These are phyloP conservation scores for Hepsetus odoe DNA, from an alignment of 2,113 vertebrate genomes.

Conservation along the genomic window DNA sequence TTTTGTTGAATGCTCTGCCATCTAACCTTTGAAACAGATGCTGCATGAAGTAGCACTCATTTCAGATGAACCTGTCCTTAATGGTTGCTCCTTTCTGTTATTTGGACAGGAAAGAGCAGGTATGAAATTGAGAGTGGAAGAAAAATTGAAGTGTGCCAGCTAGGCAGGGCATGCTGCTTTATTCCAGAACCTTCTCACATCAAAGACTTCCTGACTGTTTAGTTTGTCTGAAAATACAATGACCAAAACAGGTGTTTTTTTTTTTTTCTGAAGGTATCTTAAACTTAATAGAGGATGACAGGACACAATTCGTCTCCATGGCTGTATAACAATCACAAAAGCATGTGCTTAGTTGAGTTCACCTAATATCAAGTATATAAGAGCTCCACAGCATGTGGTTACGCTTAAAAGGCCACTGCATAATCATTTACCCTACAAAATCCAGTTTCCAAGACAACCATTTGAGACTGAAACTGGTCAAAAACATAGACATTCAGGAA, in stretches of 20 bases:
- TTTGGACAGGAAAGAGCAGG: not conserved
- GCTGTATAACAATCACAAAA: conserved; percentile 19
- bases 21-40: not conserved
- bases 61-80: conserved; percentile 23
- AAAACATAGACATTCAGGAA: conserved; percentile 40
- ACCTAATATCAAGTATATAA: conserved; percentile 35
- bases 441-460: conserved; percentile 58
- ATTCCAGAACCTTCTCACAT: conserved; percentile 17
- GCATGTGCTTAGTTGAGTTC: conserved; percentile 27
- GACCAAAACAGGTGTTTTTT: conserved; percentile 25
- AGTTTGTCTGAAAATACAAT: conserved; percentile 33
- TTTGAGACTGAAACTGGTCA: conserved; percentile 43
- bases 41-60: not conserved
- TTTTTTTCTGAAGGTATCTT: conserved; percentile 16
- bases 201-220: conserved; percentile 19
- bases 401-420: conserved; percentile 41
- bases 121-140: not conserved
- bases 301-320: conserved; percentile 19
- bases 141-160: not conserved
- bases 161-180: not conserved
- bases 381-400: conserved; percentile 38
- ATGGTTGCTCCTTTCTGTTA: not conserved
- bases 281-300: conserved; percentile 16
- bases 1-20: not conserved
- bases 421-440: conserved; percentile 51